These are phyloP conservation scores for Halotydeus destructor DNA, from an alignment of 1,140 invertebrate genomes.

Conservation along the genomic window DNA sequence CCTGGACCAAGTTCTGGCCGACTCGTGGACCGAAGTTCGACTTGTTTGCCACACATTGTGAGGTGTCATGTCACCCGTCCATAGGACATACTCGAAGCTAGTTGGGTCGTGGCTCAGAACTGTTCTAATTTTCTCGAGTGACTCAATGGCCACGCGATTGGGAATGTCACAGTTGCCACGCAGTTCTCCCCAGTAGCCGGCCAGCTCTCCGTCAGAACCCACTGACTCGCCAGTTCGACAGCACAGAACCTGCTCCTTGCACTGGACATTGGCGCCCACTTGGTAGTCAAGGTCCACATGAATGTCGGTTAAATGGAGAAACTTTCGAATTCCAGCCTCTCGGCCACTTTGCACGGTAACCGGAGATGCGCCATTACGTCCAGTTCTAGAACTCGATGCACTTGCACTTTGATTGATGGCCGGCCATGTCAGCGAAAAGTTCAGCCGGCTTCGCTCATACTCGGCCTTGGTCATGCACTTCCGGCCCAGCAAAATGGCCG, in stretches of 20 bases:
- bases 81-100: slow-evolving; percentile 46
- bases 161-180: slow-evolving; percentile 50
- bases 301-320: slow-evolving; percentile 54
- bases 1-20: too few relatives aligned
- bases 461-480: neutral
- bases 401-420: neutral
- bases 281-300: slow-evolving; percentile 55
- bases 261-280: slow-evolving; percentile 38
- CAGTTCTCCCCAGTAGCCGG: slow-evolving; percentile 50
- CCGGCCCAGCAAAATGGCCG: neutral
- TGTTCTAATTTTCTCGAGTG: slow-evolving; percentile 26
- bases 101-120: slow-evolving; percentile 18
- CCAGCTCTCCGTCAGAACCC: slow-evolving; percentile 28
- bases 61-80: slow-evolving; percentile 61
- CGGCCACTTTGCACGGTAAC: neutral
- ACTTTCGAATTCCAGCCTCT: slow-evolving; percentile 14
- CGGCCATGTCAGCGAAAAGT: neutral
- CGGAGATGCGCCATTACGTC: slow-evolving; percentile 2
- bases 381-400: neutral
- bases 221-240: slow-evolving; percentile 41
- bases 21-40: too few relatives aligned
- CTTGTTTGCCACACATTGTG: slow-evolving; percentile 63
- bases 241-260: slow-evolving; percentile 50
- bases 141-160: slow-evolving; percentile 36
- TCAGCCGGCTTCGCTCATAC: neutral